Evolutionary conservation across 2,888 invertebrate species (phyloP).

Genomic region (Spisula subtruncata): DNA sequence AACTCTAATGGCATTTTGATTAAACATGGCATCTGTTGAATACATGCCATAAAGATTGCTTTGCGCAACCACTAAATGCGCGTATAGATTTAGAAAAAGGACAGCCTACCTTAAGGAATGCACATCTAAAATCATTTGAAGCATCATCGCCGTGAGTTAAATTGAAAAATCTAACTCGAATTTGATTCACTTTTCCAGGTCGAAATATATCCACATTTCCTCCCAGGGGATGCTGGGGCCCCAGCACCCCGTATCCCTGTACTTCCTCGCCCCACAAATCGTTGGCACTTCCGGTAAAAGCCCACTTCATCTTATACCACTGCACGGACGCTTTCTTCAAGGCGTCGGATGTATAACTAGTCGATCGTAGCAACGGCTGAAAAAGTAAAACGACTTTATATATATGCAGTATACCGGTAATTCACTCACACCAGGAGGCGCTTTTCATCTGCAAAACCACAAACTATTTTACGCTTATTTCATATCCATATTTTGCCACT

Average conservation of each 20-base stretch:
- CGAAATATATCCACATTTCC: conserved; percentile 42
- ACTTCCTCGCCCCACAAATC: conserved; percentile 70
- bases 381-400: neutral
- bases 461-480: neutral
- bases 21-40: too few species aligned
- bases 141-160: conserved; percentile 64
- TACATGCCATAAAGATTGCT: too few species aligned
- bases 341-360: conserved; percentile 52
- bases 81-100: too few species aligned
- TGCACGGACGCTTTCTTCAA: conserved; percentile 62
- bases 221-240: conserved; percentile 52
- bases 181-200: conserved; percentile 50
- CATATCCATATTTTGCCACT: neutral
- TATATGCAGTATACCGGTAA: neutral
- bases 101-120: conserved; percentile 63
- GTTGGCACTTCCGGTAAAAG: conserved; percentile 63
- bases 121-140: conserved; percentile 64
- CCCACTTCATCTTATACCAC: conserved; percentile 70
- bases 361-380: conserved; percentile 26
- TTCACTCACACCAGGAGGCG: neutral
- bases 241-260: conserved; percentile 60
- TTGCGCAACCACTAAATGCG: too few species aligned
- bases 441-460: neutral
- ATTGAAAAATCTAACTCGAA: conserved; percentile 65
- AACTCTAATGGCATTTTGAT: too few species aligned